These are phyloP conservation scores for Enteromius mattozi DNA, from an alignment of 2,797 vertebrate genomes.

Conservation along the genomic window DNA sequence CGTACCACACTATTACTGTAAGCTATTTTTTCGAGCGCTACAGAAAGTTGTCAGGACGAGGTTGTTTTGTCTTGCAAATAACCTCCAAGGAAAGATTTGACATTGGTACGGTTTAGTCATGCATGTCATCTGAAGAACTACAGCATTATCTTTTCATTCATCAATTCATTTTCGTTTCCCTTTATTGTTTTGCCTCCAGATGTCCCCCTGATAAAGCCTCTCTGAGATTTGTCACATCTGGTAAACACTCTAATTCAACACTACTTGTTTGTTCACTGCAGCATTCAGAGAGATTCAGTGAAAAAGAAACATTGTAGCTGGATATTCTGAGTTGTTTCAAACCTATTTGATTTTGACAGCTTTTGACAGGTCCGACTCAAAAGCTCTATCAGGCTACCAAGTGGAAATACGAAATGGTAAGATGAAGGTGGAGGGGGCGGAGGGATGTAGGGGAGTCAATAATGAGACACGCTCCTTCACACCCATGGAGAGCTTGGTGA, in stretches of 20 bases:
- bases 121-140: conserved; percentile 26
- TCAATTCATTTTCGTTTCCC: conserved; percentile 36
- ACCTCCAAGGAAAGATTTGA: conserved; percentile 16
- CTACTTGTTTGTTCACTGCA: conserved; percentile 47
- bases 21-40: not conserved
- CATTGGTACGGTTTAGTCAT: conserved; percentile 28
- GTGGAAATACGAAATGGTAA: conserved; percentile 37
- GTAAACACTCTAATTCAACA: conserved; percentile 56
- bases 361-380: conserved; percentile 57
- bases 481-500: conserved; percentile 17
- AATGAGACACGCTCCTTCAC: conserved; percentile 40
- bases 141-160: conserved; percentile 44
- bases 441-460: conserved; percentile 22
- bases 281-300: conserved; percentile 34
- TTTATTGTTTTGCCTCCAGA: conserved; percentile 46
- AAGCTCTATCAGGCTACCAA: conserved; percentile 36
- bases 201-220: conserved; percentile 46
- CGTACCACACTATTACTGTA: not conserved
- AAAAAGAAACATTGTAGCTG: conserved; percentile 42
- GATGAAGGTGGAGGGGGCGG: conserved; percentile 12
- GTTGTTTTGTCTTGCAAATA: conserved; percentile 49
- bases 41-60: conserved; percentile 15
- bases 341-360: conserved; percentile 42
- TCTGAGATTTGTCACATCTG: conserved; percentile 57
- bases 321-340: conserved; percentile 50